Base-by-base conservation (phyloP, 2,888 invertebrate species). In the Chymomyza procnemis region DNA sequence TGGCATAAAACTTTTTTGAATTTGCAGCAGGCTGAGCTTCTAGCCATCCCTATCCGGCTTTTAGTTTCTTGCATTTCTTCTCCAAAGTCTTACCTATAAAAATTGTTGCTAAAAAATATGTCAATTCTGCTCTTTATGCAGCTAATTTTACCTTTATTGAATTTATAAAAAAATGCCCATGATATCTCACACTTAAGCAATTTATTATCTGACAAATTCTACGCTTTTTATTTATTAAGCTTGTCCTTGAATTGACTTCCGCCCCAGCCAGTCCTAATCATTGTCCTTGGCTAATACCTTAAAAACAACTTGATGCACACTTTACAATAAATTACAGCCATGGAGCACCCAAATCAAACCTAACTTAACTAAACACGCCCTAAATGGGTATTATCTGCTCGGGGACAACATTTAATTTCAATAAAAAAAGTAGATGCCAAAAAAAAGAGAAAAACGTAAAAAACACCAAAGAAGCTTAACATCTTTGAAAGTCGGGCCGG, bases 321-420 rank as follows among this genome's bases (percentile, higher is more conserved):
- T 41, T 41, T 41, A 41, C 69, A 62, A 71, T 65, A 66, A 69
- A 74, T 74, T 61, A 54, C 66, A 47, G 6, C 52, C 57, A 47
- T 16, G 14, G 30, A 60, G 61, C 18, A 80, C 84, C 81, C 81
- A 79, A 81, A 81, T 84, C 81, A 81, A 84, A 84, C 81, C 78
- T 81, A 74, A 84, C 70, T 81, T 81, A 81, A 76, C 81, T 76
- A 78, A 81, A 81, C 81, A 81, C 75, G 81, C 81, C 81, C 81
- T 81, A 81, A 81, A 81, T 79, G 84, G 81, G 84, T 78, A 81
- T 81, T 81, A 81, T 84, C 81, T 81, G 73, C 81, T 74, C 21
- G 54, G 54, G 79, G 78, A 81, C 78, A 69, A 81, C 81, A 81
- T 81, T 84, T 81, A 81, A 81, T 81, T 81, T 81, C 81, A 81